Percentiles rank a stretch among this genome's conserved stretches.
Evolutionary conservation across 2,113 vertebrate genomes (phyloP).

Genomic region (Thunnus thynnus): DNA sequence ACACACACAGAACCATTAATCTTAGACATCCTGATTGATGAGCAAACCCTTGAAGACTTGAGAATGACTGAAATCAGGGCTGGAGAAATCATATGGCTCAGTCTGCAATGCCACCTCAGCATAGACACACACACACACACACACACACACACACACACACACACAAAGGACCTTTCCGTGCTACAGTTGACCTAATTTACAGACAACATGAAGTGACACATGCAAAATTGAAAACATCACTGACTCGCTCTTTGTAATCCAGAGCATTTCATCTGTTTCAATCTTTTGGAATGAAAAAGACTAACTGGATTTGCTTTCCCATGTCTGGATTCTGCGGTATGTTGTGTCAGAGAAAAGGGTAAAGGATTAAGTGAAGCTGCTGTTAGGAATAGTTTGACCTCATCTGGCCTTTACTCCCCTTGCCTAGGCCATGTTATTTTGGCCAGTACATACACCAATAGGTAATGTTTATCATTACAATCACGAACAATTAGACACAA

Average conservation of each 20-base stretch:
- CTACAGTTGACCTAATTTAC: conserved; percentile 41
- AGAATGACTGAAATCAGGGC: background rate
- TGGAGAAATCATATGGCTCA: background rate
- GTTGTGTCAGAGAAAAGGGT: background rate
- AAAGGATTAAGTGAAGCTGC: background rate
- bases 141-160: background rate
- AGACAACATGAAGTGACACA: conserved; percentile 6
- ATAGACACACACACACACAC: background rate
- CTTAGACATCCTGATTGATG: background rate
- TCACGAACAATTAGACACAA: background rate
- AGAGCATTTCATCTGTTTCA: conserved; percentile 24
- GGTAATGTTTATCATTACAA: conserved; percentile 14
- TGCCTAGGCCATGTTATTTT: background rate
- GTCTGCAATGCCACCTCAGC: background rate
- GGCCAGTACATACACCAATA: conserved; percentile 6
- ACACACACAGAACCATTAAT: background rate
- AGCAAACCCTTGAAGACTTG: background rate
- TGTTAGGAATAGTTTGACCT: background rate
- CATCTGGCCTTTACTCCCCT: background rate
- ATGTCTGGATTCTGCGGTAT: background rate
- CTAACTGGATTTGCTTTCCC: conserved; percentile 12
- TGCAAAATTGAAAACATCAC: conserved; percentile 26
- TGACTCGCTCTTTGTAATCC: conserved; percentile 5
- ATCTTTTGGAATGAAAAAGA: conserved; percentile 10
- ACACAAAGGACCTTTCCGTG: background rate